Percentiles rank a stretch among this genome's conserved stretches.
phyloP scores from a whole-genome alignment of 2,888 invertebrate genomes.

The Acrobasis repandana region DNA sequence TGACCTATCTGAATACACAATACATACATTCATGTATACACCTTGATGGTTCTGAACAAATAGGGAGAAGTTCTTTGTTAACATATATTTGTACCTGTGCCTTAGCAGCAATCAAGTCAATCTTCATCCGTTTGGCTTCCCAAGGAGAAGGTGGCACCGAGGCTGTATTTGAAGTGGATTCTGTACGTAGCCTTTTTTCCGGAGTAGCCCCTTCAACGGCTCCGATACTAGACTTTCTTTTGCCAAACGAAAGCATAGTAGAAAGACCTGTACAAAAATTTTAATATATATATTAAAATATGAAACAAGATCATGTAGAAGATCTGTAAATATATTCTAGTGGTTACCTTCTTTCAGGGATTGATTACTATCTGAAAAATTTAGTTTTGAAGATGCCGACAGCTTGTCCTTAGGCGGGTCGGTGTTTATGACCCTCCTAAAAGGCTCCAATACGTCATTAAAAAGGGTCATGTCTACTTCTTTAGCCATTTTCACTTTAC shows the following conservation, averaged over 20 bases:
- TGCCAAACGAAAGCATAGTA: conserved; percentile 62
- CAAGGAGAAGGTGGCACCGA: conserved; percentile 82
- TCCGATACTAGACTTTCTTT: conserved; percentile 67
- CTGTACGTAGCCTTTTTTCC: conserved; percentile 63
- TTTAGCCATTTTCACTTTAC: conserved; percentile 59
- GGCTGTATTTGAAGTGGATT: conserved; percentile 52
- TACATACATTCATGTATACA: too few species aligned
- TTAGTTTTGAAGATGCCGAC: conserved; percentile 68
- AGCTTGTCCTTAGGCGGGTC: conserved; percentile 75
- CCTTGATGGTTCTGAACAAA: too few species aligned
- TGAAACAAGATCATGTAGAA: background rate
- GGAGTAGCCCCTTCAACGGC: conserved; percentile 54
- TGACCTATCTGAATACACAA: too few species aligned
- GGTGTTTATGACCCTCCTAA: conserved; percentile 73
- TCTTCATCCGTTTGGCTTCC: conserved; percentile 85
- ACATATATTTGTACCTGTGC: conserved; percentile 64
- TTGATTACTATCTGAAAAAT: conserved; percentile 75
- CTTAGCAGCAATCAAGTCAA: conserved; percentile 85
- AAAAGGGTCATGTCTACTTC: conserved; percentile 75
- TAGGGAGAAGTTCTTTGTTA: background rate
- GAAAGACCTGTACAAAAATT: conserved; percentile 47
- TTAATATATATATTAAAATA: background rate
- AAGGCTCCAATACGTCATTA: conserved; percentile 74
- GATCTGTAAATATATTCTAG: background rate
- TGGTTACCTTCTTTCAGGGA: conserved; percentile 70